Evolutionary conservation across 35 echinoderm and acorn worm species (phyloP), one percentile per base, ranked within the genome.

Genomic region (Ophioderma brevispina): DNA sequence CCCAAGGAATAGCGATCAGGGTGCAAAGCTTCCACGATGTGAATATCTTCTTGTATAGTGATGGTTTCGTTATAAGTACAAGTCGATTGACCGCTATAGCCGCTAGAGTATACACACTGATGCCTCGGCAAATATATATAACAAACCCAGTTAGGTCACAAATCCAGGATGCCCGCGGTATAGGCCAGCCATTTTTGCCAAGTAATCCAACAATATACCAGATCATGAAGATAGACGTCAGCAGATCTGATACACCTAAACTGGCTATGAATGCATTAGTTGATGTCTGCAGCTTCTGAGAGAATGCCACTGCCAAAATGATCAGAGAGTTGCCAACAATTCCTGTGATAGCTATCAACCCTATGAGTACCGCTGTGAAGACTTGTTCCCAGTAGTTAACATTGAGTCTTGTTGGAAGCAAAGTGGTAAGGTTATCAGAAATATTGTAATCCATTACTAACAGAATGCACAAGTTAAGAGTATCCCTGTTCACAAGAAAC

Each of bases 191-290:
- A 36, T 78, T 32, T 32, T 35, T 36, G 19, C 76, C 36, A 78
- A 78, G 76, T 32, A 0, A 0, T 28, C 32, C 31, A 30, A 78
- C 76, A 36, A 32, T 13, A 32, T 28, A 36, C 76, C 76, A 78
- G 1, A 36, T 32, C 76, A 82, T 25, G 36, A 52, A 42, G 31
- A 82, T 4, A 52, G 30, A 82, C 19, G 35, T 42, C 10, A 90
- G 81, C 34, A 90, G 37, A 64, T 90, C 89, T 3, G 80, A 75
- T 19, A 84, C 81, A 6, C 80, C 80, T 23, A 90, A 36, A 76
- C 59, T 84, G 18, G 50, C 63, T 34, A 90, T 80, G 55, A 90
- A 90, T 13, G 83, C 80, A 39, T 90, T 90, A 33, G 89, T 90
- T 34, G 89, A 13, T 84, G 89, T 90, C 18, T 90, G 89, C 1